A percentile compares a stretch with the other conserved stretches of the same genome.
These are phyloP conservation scores for Malacoctenus gilli DNA, from an alignment of 2,797 vertebrate genomes.

Conservation along the genomic window DNA sequence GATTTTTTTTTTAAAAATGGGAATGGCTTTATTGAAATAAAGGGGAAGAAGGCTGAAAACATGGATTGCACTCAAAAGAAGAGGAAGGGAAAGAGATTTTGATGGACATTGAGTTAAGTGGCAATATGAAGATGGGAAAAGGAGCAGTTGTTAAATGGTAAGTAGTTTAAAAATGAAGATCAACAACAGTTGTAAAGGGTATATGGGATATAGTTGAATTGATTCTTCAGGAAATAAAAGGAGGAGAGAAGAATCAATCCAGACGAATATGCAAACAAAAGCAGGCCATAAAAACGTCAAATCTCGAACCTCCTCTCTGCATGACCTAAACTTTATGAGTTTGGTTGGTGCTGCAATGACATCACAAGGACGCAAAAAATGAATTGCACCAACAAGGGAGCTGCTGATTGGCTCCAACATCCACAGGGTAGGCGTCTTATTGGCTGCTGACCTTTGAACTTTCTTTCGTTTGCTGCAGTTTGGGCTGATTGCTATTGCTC, in stretches of 20 bases:
- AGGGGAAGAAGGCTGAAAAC: background rate
- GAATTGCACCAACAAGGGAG: slow-evolving; percentile 4
- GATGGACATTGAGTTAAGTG: background rate
- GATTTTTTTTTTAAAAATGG: too few species aligned
- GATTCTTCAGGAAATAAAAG: slow-evolving; percentile 27
- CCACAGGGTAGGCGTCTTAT: slow-evolving; percentile 31
- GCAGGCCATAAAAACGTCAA: slow-evolving; percentile 36
- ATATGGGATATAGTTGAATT: too few species aligned
- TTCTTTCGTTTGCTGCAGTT: slow-evolving; percentile 9
- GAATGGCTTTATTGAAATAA: too few species aligned
- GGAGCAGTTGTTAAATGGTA: slow-evolving; percentile 21
- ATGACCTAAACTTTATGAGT: slow-evolving; percentile 27
- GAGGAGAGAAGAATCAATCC: too few species aligned
- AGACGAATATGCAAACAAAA: too few species aligned
- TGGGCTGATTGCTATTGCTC: slow-evolving; percentile 17
- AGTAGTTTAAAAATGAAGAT: slow-evolving; percentile 26
- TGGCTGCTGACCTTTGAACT: slow-evolving; percentile 55
- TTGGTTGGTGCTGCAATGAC: slow-evolving; percentile 22
- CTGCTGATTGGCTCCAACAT: slow-evolving; percentile 63
- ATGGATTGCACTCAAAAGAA: background rate
- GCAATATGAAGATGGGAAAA: background rate
- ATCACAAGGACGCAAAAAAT: slow-evolving; percentile 35
- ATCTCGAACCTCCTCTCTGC: slow-evolving; percentile 33
- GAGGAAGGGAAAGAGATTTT: background rate
- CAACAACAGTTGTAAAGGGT: too few species aligned